Base-by-base conservation (phyloP, 92 coral and sea anemone species). In the Zoanthus sociatus region DNA sequence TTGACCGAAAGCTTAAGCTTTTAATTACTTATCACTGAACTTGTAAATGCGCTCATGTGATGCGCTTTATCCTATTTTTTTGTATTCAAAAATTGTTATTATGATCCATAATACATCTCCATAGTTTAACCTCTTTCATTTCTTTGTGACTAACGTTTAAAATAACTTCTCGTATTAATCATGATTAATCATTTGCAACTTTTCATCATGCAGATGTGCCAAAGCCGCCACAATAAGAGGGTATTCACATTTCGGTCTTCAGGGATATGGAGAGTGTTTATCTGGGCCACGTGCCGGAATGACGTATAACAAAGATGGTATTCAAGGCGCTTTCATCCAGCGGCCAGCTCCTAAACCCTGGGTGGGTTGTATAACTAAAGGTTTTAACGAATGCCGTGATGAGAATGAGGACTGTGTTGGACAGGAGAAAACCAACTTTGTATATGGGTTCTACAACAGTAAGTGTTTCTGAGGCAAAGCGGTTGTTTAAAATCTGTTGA, bases 171-270 rank as follows among this genome's bases (percentile, higher is more conserved):
- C 6, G 3, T 15, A 14, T 12, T 58, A 63, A 63, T 16, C 8
- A 17, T 6, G 5, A 63, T 16, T 16, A 31, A 1, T 37, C 54
- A 7, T 3, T 0, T 15, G 42, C 68, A 11, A 14, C 8, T 9
- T 9, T 9, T 56, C 56, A 12, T 56, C 58, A 53, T 76, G 18
- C 21, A 97, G 98, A 84, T 97, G 99, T 83, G 97, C 98, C 3
- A 92, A 88, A 67, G 92, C 92, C 32, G 98, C 98, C 4, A 92
- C 88, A 42, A 71, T 75, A 47, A 97, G 94, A 83, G 96, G 94
- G 32, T 97, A 95, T 92, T 90, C 98, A 0, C 99, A 97, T 90
- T 97, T 95, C 68, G 98, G 98, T 83, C 94, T 97, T 64, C 99
- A 97, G 69, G 97, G 95, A 55, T 94, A 93, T 81, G 98, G 97